Evolutionary conservation across 2,888 invertebrate species (phyloP).

Genomic region (Podotricha telesiphe): DNA sequence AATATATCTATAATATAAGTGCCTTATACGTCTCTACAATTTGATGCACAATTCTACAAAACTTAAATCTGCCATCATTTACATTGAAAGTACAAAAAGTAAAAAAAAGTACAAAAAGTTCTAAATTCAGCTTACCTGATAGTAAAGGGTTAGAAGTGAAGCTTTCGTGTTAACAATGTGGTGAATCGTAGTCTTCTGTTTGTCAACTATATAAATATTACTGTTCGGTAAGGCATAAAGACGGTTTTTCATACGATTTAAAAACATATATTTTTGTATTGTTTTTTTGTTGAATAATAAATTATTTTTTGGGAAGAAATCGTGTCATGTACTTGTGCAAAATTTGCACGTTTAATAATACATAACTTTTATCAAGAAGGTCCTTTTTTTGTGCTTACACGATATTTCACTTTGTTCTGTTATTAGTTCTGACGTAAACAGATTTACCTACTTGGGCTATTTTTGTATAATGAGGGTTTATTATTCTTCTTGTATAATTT

Average conservation of each 20-base stretch:
- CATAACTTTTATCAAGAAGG: neutral
- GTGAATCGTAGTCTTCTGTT: constrained; percentile 27
- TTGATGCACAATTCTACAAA: too few species aligned
- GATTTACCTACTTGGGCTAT: neutral
- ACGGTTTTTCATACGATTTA: constrained; percentile 14
- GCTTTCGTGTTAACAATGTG: constrained; percentile 20
- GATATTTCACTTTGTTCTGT: neutral
- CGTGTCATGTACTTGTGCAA: neutral
- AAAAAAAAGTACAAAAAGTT: neutral
- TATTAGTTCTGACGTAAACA: neutral
- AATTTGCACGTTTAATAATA: neutral
- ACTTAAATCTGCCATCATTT: neutral
- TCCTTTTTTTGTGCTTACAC: neutral
- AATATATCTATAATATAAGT: too few species aligned
- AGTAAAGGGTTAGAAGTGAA: neutral
- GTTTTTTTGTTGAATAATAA: neutral
- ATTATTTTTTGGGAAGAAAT: neutral
- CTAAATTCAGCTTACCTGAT: constrained; percentile 8
- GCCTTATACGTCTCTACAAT: too few species aligned
- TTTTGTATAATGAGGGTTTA: neutral
- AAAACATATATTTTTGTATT: neutral
- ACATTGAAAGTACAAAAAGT: neutral
- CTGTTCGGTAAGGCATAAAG: constrained; percentile 14
- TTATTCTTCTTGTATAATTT: neutral
- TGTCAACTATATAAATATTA: constrained; percentile 7